Conservation (phyloP, 2,113 vertebrate genomes). For the Lagopus leucura region DNA sequence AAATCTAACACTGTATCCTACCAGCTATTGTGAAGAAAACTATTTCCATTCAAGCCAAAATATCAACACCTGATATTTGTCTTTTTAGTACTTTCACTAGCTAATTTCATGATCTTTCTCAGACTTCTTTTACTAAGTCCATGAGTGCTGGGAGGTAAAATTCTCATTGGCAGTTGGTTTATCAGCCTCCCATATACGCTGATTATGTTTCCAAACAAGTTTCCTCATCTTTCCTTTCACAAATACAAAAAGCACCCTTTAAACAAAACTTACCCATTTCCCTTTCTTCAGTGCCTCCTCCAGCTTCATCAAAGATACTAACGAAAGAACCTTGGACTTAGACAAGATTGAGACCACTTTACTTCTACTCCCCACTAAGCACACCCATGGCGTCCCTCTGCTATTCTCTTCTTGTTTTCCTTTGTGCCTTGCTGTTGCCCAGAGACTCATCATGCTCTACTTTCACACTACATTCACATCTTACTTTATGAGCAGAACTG, state of each 20-base stretch:
- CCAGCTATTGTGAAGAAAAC: neutral
- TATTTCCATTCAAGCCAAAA: neutral
- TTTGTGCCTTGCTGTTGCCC: neutral
- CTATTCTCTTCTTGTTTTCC: neutral
- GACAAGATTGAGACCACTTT: neutral
- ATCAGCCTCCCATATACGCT: neutral
- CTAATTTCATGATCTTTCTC: neutral
- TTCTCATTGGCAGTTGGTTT: neutral
- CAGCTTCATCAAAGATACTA: neutral
- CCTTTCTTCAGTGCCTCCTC: neutral
- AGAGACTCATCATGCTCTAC: neutral
- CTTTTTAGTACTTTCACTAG: neutral
- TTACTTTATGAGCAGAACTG: neutral
- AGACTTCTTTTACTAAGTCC: neutral
- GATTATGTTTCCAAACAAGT: neutral
- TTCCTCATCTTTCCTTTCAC: neutral
- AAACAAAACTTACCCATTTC: neutral
- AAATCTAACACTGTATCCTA: neutral
- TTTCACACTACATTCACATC: neutral
- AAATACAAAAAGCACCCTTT: neutral
- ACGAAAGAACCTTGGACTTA: neutral
- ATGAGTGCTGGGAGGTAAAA: neutral
- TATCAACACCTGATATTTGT: neutral
- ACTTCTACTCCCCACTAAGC: neutral
- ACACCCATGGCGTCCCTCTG: neutral